Evolutionary conservation across 2,797 vertebrate genomes (phyloP).

Genomic region (Bradypus variegatus): DNA sequence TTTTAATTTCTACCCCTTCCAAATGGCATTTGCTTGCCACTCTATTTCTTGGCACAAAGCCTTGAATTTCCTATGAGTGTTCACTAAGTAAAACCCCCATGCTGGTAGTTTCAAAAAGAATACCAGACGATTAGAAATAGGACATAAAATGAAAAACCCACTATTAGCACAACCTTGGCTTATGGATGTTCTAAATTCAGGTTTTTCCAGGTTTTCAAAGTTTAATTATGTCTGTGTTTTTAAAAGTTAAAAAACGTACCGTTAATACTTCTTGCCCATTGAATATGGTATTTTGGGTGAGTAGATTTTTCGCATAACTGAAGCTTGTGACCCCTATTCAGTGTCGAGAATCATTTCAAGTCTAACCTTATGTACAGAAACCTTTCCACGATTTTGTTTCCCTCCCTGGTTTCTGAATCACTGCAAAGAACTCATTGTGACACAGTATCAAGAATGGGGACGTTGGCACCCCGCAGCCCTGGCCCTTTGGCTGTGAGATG

Average conservation of each 20-base stretch:
- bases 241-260: constrained; percentile 11
- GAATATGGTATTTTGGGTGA: not conserved
- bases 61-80: constrained; percentile 39
- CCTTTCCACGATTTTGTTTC: not conserved
- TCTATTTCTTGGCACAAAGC: constrained; percentile 26
- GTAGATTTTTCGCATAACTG: not conserved
- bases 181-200: constrained; percentile 21
- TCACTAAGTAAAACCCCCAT: constrained; percentile 33
- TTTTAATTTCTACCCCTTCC: constrained; percentile 27
- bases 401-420: not conserved
- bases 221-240: not conserved
- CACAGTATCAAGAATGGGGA: not conserved
- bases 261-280: not conserved
- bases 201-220: not conserved
- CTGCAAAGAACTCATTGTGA: too few relatives aligned
- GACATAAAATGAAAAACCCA: constrained; percentile 9
- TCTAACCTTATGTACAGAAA: not conserved
- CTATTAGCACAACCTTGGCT: not conserved
- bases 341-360: not conserved
- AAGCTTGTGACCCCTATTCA: not conserved
- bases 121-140: constrained; percentile 16
- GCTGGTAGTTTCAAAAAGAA: constrained; percentile 28
- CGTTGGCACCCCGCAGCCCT: not conserved
- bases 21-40: constrained; percentile 23
- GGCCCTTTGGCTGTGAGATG: not conserved